Conservation (phyloP, 2,113 vertebrate species). For the Odobenus rosmarus region DNA sequence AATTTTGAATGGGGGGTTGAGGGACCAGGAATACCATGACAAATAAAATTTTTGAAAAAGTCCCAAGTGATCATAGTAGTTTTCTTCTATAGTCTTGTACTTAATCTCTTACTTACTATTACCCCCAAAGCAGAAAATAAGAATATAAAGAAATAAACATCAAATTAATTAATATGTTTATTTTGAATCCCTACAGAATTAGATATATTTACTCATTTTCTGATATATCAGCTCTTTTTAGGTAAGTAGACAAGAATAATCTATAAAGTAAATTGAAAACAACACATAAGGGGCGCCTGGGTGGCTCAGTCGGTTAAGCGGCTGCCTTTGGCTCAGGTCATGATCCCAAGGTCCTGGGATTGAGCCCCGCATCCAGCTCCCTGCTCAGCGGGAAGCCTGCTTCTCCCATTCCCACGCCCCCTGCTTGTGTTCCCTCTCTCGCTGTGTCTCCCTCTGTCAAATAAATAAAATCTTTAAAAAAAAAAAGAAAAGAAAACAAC, state of each 20-base stretch:
- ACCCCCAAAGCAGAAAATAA: slow-evolving; percentile 3
- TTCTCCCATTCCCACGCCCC: too few species aligned
- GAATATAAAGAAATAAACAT: neutral
- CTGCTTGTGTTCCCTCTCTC: too few species aligned
- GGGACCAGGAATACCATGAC: neutral
- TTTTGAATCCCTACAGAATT: neutral
- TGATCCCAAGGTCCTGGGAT: too few species aligned
- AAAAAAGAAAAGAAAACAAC: neutral
- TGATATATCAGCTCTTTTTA: neutral
- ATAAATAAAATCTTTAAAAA: too few species aligned
- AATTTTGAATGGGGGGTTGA: neutral
- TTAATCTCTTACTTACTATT: slow-evolving; percentile 1
- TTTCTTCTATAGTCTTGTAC: slow-evolving; percentile 9
- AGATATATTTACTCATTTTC: neutral
- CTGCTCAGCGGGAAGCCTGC: too few species aligned
- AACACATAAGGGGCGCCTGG: neutral
- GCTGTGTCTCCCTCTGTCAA: too few species aligned
- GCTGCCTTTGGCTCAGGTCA: too few species aligned
- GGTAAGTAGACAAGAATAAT: neutral
- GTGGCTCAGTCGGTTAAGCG: too few species aligned
- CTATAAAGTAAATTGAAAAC: slow-evolving; percentile 29
- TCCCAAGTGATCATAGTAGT: neutral
- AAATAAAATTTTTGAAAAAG: neutral
- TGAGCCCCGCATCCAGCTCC: too few species aligned
- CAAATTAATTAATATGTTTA: slow-evolving; percentile 27